phyloP scores from a whole-genome alignment of 2,797 vertebrate species.

The Uromys caudimaculatus region DNA sequence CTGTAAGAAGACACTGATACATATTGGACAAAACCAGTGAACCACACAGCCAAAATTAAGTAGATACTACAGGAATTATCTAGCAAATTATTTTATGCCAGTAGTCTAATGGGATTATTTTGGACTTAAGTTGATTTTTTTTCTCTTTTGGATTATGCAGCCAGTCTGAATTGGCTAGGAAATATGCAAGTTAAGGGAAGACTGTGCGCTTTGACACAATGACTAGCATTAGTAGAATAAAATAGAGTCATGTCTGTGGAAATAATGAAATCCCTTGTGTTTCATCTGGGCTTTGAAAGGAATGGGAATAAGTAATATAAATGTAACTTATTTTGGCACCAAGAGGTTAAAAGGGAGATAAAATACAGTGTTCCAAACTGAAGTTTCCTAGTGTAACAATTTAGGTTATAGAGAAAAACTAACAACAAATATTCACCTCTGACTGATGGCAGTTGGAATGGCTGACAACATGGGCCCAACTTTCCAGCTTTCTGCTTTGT shows the following conservation, averaged over 20 bases:
- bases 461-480: background rate
- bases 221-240: constrained; percentile 15
- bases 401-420: constrained; percentile 44
- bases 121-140: constrained; percentile 43
- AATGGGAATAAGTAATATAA: constrained; percentile 38
- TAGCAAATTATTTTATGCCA: constrained; percentile 63
- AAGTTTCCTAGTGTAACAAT: constrained; percentile 34
- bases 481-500: background rate
- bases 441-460: background rate
- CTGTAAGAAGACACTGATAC: constrained; percentile 5
- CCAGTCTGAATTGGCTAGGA: constrained; percentile 29
- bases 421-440: background rate
- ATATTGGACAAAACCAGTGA: constrained; percentile 56
- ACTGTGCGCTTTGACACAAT: constrained; percentile 33
- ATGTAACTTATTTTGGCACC: background rate
- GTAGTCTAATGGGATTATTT: constrained; percentile 62
- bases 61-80: constrained; percentile 55
- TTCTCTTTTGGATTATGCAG: background rate
- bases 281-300: constrained; percentile 51
- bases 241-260: constrained; percentile 34
- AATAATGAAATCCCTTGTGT: constrained; percentile 48
- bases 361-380: constrained; percentile 33
- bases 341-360: constrained; percentile 36
- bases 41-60: constrained; percentile 53
- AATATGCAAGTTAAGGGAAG: constrained; percentile 22